phyloP scores from a whole-genome alignment of 1,140 invertebrate genomes.

The Lepidurus couesii region DNA sequence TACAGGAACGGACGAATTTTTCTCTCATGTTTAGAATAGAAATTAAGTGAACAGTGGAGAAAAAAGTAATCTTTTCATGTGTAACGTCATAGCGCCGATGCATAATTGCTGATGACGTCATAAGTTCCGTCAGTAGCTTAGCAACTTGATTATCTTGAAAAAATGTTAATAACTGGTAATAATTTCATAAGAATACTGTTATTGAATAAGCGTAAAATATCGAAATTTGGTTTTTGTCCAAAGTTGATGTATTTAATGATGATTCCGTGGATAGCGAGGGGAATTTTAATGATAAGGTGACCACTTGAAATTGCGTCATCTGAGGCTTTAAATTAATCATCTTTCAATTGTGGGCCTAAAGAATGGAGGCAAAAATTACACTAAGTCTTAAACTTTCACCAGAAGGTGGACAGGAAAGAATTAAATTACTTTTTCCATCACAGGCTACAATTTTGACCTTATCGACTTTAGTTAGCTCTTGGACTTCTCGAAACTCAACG shows the following conservation, averaged over 20 bases:
- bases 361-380: neutral
- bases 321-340: neutral
- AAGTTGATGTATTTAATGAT: neutral
- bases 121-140: too few species aligned
- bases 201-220: neutral
- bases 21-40: too few species aligned
- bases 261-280: neutral
- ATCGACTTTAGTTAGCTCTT: conserved; percentile 88
- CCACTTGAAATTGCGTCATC: neutral
- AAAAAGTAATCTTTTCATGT: too few species aligned
- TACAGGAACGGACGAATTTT: too few species aligned
- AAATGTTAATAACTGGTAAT: neutral
- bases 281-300: neutral
- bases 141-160: too few species aligned
- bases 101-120: too few species aligned
- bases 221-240: neutral
- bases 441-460: conserved; percentile 99
- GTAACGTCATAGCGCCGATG: too few species aligned
- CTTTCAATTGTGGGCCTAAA: neutral
- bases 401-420: neutral
- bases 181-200: neutral
- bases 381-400: too few species aligned
- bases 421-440: conserved; percentile 86
- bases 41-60: too few species aligned
- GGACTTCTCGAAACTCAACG: conserved; percentile 94